Evolutionary conservation across 2,113 vertebrate species (phyloP).

Genomic region (Romanogobio albipinnatus): DNA sequence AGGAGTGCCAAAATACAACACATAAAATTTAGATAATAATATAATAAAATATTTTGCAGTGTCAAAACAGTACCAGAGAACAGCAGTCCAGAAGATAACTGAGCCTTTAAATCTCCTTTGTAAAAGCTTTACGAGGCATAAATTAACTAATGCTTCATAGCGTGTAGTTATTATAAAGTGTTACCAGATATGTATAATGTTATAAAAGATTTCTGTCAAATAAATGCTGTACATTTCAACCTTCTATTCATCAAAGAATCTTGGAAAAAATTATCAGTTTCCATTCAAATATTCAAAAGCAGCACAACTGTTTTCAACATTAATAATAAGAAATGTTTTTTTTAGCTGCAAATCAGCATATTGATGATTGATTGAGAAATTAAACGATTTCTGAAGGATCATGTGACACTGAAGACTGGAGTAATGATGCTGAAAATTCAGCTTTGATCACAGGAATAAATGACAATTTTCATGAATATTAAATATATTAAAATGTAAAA

Average conservation of each 20-base stretch:
- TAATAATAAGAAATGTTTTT: neutral
- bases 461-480: neutral
- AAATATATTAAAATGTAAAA: neutral
- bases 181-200: too few species aligned
- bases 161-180: too few species aligned
- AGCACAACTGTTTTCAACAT: neutral
- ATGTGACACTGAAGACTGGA: neutral
- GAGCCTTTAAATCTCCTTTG: too few species aligned
- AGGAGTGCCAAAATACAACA: too few species aligned
- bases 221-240: too few species aligned
- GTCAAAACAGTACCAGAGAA: too few species aligned
- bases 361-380: neutral
- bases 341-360: neutral
- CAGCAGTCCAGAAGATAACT: too few species aligned
- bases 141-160: too few species aligned
- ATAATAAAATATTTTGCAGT: too few species aligned
- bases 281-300: neutral
- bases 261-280: neutral
- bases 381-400: neutral
- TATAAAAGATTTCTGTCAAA: too few species aligned
- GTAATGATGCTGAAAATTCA: neutral
- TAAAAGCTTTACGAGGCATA: too few species aligned
- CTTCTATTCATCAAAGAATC: neutral
- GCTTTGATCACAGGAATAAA: neutral
- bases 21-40: too few species aligned